A percentile compares a stretch with the other conserved stretches of the same genome.
Evolutionary conservation across 2,113 vertebrate species (phyloP).

Genomic region (Tragelaphus scriptus): DNA sequence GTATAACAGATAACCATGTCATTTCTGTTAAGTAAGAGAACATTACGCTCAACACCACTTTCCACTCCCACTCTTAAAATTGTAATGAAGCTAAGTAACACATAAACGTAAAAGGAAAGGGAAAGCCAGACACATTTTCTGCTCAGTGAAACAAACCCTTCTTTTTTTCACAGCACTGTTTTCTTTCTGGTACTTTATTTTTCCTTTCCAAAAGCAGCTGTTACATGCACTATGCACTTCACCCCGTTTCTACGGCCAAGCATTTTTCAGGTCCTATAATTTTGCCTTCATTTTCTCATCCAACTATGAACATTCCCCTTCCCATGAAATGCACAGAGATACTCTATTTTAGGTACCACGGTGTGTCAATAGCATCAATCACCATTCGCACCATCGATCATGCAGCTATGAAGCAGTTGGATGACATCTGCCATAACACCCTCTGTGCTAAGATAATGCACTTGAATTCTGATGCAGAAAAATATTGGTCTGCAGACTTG

Average conservation of each 20-base stretch:
- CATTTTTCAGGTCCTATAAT: conserved; percentile 27
- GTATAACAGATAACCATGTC: conserved; percentile 48
- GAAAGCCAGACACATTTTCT: neutral
- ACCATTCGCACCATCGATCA: conserved; percentile 66
- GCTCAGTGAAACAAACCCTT: neutral
- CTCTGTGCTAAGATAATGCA: conserved; percentile 6
- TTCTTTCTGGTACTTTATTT: neutral
- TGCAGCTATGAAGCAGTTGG: conserved; percentile 20
- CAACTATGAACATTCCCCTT: neutral
- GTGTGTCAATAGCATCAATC: conserved; percentile 69
- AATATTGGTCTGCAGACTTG: conserved; percentile 21
- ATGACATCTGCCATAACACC: conserved; percentile 65
- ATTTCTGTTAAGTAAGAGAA: conserved; percentile 36
- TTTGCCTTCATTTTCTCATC: conserved; percentile 10
- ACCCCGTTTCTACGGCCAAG: neutral
- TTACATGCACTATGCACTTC: neutral
- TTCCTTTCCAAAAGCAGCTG: neutral
- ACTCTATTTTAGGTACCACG: conserved; percentile 48
- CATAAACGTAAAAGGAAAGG: neutral
- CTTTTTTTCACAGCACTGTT: neutral
- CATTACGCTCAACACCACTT: neutral
- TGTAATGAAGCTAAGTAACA: conserved; percentile 20
- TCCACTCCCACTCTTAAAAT: neutral
- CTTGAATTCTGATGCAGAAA: conserved; percentile 69
- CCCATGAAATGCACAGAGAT: neutral